A percentile compares a stretch with the other conserved stretches of the same genome.
These are phyloP conservation scores for Dolichotis patagonum DNA, from an alignment of 2,113 vertebrate genomes.

Conservation along the genomic window DNA sequence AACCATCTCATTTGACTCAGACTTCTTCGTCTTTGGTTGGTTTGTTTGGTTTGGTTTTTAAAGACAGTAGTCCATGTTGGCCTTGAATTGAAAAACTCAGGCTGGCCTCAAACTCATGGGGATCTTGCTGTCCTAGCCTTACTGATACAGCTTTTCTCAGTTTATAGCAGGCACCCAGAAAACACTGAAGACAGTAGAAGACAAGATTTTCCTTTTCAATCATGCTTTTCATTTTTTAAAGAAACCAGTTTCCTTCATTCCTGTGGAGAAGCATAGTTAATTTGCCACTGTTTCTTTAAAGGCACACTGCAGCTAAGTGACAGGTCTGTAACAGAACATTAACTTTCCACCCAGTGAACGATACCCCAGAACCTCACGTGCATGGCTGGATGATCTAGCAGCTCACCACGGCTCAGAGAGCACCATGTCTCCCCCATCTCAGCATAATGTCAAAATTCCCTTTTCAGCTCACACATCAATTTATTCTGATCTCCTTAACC, in stretches of 20 bases:
- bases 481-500: neutral
- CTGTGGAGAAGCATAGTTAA: neutral
- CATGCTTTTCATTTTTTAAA: constrained; percentile 35
- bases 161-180: neutral
- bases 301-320: neutral
- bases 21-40: neutral
- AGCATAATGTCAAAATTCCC: neutral
- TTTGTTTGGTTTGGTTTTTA: neutral
- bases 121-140: neutral
- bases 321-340: neutral
- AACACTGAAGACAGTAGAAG: neutral
- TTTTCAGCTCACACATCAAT: neutral
- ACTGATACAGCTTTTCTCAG: neutral
- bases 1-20: neutral
- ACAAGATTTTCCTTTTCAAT: neutral
- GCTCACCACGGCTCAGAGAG: neutral
- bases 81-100: neutral
- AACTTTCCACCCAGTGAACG: neutral
- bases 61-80: neutral
- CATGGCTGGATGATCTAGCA: neutral
- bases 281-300: neutral
- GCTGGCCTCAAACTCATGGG: neutral
- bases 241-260: constrained; percentile 1
- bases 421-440: neutral
- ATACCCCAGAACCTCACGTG: neutral